Conservation (phyloP, 2,113 vertebrate genomes). For the Amazona vittata region DNA sequence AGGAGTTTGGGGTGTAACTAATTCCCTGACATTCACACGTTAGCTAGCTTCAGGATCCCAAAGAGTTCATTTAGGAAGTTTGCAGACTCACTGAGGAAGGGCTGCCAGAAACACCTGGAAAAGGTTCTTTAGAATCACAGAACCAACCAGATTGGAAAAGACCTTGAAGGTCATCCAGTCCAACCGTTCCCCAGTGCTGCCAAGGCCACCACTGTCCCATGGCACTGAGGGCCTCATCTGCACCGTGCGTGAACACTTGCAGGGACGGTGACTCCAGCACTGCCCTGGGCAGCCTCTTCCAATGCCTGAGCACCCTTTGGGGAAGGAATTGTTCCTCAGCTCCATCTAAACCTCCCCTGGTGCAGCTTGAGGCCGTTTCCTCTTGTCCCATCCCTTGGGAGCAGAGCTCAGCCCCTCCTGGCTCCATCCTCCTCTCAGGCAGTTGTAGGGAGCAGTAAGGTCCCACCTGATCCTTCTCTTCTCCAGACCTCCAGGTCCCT, state of each 20-base stretch:
- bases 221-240: not conserved
- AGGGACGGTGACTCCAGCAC: not conserved
- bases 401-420: not conserved
- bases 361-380: not conserved
- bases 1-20: not conserved
- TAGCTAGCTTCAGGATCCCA: not conserved
- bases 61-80: not conserved
- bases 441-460: no score
- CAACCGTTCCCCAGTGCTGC: not conserved
- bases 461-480: not conserved
- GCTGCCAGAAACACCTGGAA: not conserved
- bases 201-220: not conserved
- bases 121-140: not conserved
- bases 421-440: no score
- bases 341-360: not conserved
- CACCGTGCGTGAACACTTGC: not conserved
- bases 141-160: not conserved
- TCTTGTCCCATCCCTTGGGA: not conserved
- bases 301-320: not conserved
- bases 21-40: not conserved
- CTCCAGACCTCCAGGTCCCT: not conserved
- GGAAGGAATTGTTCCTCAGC: not conserved
- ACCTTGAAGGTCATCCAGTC: not conserved
- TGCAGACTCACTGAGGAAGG: not conserved
- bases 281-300: not conserved